These are phyloP conservation scores for Peromyscus nudipes DNA, from an alignment of 2,797 vertebrate species.

Conservation along the genomic window DNA sequence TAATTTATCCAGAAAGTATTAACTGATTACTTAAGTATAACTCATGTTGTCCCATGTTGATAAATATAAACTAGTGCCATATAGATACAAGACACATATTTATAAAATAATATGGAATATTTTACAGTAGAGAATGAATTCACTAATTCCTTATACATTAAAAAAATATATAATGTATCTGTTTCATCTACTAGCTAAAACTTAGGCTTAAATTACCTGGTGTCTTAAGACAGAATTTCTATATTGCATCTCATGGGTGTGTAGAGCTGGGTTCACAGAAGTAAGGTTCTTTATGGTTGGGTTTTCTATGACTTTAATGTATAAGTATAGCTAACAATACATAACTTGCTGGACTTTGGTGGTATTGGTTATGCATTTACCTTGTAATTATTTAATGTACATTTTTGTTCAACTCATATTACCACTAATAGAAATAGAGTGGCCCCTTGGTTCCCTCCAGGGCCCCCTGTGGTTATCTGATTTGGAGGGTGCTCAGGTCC, in stretches of 20 bases:
- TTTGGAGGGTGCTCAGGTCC: background rate
- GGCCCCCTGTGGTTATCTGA: background rate
- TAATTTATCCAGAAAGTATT: slow-evolving; percentile 42
- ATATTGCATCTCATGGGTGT: background rate
- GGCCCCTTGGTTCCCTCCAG: background rate
- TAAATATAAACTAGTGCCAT: slow-evolving; percentile 11
- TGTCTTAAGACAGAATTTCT: background rate
- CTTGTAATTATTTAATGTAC: background rate
- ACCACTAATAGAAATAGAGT: background rate
- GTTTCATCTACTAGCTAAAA: background rate
- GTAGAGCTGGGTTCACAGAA: background rate
- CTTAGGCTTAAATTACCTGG: background rate
- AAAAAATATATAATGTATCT: background rate
- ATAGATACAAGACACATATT: background rate
- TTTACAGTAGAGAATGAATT: background rate
- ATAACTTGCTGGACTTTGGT: background rate
- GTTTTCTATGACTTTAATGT: background rate
- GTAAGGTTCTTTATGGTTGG: background rate
- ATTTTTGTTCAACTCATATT: background rate
- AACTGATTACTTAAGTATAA: slow-evolving; percentile 48
- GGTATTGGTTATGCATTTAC: background rate
- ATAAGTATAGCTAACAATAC: background rate
- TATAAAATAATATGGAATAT: slow-evolving; percentile 22
- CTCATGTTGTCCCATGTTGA: background rate
- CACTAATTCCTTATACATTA: background rate